phyloP scores from a whole-genome alignment of 2,888 invertebrate genomes.

The Sinodicranocentrus sp. region DNA sequence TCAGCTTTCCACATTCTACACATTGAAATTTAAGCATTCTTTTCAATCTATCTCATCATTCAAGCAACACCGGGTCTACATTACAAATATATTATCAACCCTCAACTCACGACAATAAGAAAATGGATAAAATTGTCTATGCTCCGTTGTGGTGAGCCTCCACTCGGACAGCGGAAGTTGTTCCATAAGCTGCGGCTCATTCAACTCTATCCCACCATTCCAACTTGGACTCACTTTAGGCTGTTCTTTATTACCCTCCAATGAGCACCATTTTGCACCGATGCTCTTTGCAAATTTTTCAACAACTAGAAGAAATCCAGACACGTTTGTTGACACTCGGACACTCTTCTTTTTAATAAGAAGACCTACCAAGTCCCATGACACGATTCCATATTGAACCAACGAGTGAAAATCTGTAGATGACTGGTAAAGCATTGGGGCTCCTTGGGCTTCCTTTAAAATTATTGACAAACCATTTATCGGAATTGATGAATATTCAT shows the following conservation, averaged over 20 bases:
- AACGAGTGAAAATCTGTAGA: neutral
- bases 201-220: slow-evolving; percentile 3
- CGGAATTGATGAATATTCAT: too few relatives aligned
- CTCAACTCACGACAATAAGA: neutral
- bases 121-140: neutral
- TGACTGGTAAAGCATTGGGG: slow-evolving; percentile 5
- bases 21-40: too few relatives aligned
- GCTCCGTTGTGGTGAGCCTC: neutral
- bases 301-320: slow-evolving; percentile 19
- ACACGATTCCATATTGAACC: slow-evolving; percentile 10
- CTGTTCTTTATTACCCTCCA: neutral
- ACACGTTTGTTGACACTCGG: slow-evolving; percentile 13
- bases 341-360: slow-evolving; percentile 1
- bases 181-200: neutral
- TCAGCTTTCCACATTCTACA: slow-evolving; percentile 2
- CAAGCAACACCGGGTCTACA: too few relatives aligned
- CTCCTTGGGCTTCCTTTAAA: slow-evolving; percentile 17
- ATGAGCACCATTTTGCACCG: slow-evolving; percentile 3
- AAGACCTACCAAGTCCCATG: slow-evolving; percentile 18
- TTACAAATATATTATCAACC: neutral
- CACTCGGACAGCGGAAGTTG: neutral
- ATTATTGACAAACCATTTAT: too few relatives aligned
- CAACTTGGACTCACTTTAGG: neutral
- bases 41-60: too few relatives aligned
- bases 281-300: neutral